Base-by-base conservation (phyloP, 1,140 invertebrate species). In the Drosophila arizonae region DNA sequence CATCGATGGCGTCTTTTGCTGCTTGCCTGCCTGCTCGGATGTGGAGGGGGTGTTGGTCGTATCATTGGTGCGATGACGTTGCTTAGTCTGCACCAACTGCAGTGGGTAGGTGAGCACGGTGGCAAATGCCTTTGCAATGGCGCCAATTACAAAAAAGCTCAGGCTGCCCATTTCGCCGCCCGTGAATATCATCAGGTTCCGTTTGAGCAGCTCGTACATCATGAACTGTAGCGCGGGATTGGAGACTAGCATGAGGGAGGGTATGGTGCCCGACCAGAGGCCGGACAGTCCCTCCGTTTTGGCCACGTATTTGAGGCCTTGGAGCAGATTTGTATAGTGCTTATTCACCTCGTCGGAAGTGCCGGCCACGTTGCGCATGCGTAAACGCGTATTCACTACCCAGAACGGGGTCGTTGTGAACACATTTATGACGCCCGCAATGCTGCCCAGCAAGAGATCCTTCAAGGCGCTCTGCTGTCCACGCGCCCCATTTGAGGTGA, bases 181-280 rank as follows among this genome's bases (percentile, higher is more conserved):
- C 0, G 71, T 66, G 13, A 92, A 89, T n/a, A 74, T 74, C 46
- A 74, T 54, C 0, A 92, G 72, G 26, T 85, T 78, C 62, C 96
- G 93, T 91, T 98, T 98, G 0, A 98, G 91, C 50, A 94, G 92
- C 91, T 98, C 97, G 92, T 98, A 98, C 41, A 96, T 94, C 95
- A 97, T 97, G 91, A 98, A 98, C 90, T 98, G 97, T 57, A 98
- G 95, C 0, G 97, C 96, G 39, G 97, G 97, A 93, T 98, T 98
- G 10, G 94, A 94, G 4, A 97, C 96, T 8, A 98, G 92, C 57
- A 98, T 92, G 9, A 98, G 90, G n/a, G 97, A 98, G 4, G 97
- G 95, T 11, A 95, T 79, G 0, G 96, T 95, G 6, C 97, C 96
- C 52, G 95, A 95, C 97, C 97, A 98, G 6, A 98, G 91, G 3